Base-by-base conservation (phyloP, 2,113 vertebrate genomes). In the Dipodomys merriami region DNA sequence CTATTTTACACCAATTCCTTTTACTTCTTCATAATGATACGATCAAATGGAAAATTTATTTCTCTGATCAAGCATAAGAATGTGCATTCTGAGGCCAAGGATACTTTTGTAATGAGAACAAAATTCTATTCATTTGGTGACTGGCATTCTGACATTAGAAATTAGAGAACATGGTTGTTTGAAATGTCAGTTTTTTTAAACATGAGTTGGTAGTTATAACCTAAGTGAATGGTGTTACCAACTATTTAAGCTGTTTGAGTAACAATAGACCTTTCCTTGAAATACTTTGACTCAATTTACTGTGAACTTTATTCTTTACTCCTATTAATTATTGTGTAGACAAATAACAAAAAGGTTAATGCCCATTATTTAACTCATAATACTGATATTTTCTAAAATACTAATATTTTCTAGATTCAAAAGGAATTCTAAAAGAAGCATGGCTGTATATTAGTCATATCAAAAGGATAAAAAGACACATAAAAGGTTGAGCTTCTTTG, bases 101-200 rank as follows among this genome's bases (percentile, higher is more conserved):
- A 25, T 79, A 78, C n/a, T 5, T 9, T 85, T 93, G 71, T 25
- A 91, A 73, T 57, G 96, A 53, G 96, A 92, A 67, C 3, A 11
- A 30, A 29, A 35, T 10, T 15, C 69, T 64, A 57, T 96, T 96
- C 64, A 71, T 88, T 97, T 96, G 74, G 95, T 91, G 74, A 95
- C 9, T 95, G 93, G 92, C 67, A 93, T 80, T 84, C 78, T 82
- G 7, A 57, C 68, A 74, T 46, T 8, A 95, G 62, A 97, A 97
- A 97, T 83, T 93, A 93, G 86, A 90, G n/a, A 94, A 72, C 95
- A 76, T 46, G 65, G 49, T 88, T 93, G 65, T 92, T 97, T 94
- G 93, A 96, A 96, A 89, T 82, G 95, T 95, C 81, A n/a, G 27
- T 62, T 96, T 97, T 79, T 95, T 33, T 96, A 97, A 97, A 97